phyloP scores from a whole-genome alignment of 2,113 vertebrate genomes.

The Semicossyphus pulcher region DNA sequence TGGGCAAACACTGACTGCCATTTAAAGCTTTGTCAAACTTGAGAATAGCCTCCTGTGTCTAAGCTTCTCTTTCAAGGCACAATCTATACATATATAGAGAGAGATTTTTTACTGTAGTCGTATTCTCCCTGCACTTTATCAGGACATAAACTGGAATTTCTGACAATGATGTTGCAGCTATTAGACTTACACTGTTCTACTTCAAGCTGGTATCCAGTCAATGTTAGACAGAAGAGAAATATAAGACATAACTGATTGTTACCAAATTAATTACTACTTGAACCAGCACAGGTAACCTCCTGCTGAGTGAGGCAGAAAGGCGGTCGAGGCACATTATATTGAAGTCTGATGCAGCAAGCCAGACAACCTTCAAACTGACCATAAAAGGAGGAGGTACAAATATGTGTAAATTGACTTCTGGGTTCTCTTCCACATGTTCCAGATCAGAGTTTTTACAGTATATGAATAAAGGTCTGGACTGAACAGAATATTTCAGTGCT shows the following conservation, averaged over 20 bases:
- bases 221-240: slow-evolving; percentile 2
- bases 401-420: background rate
- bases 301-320: background rate
- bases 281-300: background rate
- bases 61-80: slow-evolving; percentile 24
- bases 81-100: slow-evolving; percentile 24
- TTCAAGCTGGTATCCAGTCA: slow-evolving; percentile 19
- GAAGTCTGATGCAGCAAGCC: too few species aligned
- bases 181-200: background rate
- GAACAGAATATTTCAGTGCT: slow-evolving; percentile 8
- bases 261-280: background rate
- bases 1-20: slow-evolving; percentile 27
- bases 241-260: too few species aligned
- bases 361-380: slow-evolving; percentile 5
- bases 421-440: too few species aligned
- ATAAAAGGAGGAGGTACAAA: background rate
- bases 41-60: background rate
- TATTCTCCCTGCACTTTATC: slow-evolving; percentile 67
- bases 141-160: slow-evolving; percentile 25
- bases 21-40: background rate
- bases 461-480: background rate
- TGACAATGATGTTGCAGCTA: background rate
- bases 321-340: background rate
- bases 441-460: too few species aligned
- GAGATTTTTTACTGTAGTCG: background rate